Conservation (phyloP, 2,888 invertebrate species). For the Oxycera nigricornis region DNA sequence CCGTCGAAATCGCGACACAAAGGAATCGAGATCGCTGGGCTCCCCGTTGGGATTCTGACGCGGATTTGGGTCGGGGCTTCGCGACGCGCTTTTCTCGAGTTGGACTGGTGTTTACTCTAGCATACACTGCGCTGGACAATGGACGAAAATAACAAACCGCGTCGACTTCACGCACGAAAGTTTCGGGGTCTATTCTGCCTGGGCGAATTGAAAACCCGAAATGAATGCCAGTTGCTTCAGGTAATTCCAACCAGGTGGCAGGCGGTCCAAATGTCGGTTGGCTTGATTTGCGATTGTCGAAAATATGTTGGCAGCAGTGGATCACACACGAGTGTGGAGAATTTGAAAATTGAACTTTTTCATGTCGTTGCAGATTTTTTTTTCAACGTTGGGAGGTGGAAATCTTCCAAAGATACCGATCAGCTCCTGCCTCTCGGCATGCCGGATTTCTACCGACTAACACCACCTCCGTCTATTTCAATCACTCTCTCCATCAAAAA, state of each 20-base stretch:
- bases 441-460: no score
- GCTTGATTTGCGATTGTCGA: background rate
- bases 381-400: no score
- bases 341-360: no score
- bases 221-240: background rate
- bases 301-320: background rate
- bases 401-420: no score
- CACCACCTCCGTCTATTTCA: no score
- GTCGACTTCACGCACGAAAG: constrained; percentile 17
- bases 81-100: background rate
- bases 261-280: constrained; percentile 12
- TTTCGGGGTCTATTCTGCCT: constrained; percentile 18
- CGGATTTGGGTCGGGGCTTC: background rate
- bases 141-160: constrained; percentile 21
- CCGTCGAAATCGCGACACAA: constrained; percentile 12
- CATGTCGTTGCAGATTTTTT: no score
- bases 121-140: background rate
- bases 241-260: background rate
- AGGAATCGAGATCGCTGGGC: background rate
- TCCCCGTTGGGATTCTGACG: background rate
- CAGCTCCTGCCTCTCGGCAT: no score
- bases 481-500: no score
- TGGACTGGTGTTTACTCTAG: background rate
- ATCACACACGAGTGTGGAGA: no score
- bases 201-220: constrained; percentile 12